Conservation (phyloP, 2,888 invertebrate genomes). For the Leptopilina myrica region DNA sequence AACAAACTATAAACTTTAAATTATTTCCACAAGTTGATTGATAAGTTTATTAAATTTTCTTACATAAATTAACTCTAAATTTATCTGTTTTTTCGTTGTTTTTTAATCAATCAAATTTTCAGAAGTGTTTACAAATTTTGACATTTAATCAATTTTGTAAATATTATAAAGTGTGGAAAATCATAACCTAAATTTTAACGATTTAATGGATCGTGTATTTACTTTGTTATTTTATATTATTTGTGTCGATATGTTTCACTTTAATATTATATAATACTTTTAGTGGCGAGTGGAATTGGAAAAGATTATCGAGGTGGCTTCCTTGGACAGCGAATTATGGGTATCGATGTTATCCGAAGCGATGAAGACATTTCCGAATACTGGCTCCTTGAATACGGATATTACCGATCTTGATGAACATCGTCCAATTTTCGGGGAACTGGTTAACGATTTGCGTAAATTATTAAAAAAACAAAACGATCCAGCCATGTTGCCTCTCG, state of each 20-base stretch:
- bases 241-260: too few relatives aligned
- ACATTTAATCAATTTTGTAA: conserved; percentile 11
- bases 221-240: too few relatives aligned
- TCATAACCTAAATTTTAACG: too few relatives aligned
- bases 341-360: conserved; percentile 98
- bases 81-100: conserved; percentile 18
- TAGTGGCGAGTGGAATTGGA: conserved; percentile 96
- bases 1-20: too few relatives aligned
- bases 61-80: too few relatives aligned
- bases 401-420: conserved; percentile 93
- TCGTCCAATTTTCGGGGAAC: conserved; percentile 91
- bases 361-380: conserved; percentile 93
- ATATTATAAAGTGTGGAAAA: too few relatives aligned
- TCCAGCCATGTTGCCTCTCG: conserved; percentile 92
- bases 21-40: too few relatives aligned
- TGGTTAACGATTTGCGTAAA: conserved; percentile 90
- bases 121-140: background rate
- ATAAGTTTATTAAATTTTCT: too few relatives aligned
- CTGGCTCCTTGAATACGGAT: conserved; percentile 93
- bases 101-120: background rate
- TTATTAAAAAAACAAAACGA: conserved; percentile 91
- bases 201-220: too few relatives aligned
- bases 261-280: conserved; percentile 65
- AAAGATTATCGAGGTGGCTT: conserved; percentile 95
- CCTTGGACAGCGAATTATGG: conserved; percentile 96